phyloP scores from a whole-genome alignment of 2,797 vertebrate species.

The Rhyacichthys aspro region DNA sequence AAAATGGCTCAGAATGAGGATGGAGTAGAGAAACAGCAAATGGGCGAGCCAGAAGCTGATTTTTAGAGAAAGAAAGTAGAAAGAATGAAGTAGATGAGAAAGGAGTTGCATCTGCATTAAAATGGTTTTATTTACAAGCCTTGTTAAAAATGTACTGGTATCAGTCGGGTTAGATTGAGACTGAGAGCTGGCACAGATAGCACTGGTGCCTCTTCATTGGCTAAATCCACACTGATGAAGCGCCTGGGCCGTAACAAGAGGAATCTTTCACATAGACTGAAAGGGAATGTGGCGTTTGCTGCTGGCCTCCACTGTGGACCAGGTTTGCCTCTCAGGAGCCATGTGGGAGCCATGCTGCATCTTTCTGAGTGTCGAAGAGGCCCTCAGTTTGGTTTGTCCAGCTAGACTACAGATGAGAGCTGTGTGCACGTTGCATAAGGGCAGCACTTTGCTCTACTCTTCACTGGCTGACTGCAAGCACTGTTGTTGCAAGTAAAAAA shows the following conservation, averaged over 20 bases:
- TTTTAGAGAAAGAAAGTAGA: conserved; percentile 25
- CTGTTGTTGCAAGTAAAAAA: conserved; percentile 25
- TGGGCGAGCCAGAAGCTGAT: conserved; percentile 12
- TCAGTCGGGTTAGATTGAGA: conserved; percentile 44
- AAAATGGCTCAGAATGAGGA: too few species aligned
- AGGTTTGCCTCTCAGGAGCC: conserved; percentile 62
- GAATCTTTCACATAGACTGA: conserved; percentile 63
- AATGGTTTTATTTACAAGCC: conserved; percentile 33
- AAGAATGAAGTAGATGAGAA: conserved; percentile 16
- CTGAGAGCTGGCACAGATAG: conserved; percentile 42
- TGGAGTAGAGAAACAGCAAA: conserved; percentile 15
- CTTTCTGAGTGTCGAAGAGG: conserved; percentile 56
- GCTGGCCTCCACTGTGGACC: conserved; percentile 44
- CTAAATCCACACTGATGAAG: conserved; percentile 47
- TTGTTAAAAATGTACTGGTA: too few species aligned
- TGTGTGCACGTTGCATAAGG: conserved; percentile 64
- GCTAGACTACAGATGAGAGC: conserved; percentile 70
- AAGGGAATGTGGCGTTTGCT: conserved; percentile 34
- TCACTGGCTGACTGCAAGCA: conserved; percentile 31
- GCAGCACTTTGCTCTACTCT: conserved; percentile 66
- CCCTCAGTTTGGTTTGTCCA: conserved; percentile 40
- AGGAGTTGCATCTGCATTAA: conserved; percentile 14
- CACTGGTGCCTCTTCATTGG: conserved; percentile 23
- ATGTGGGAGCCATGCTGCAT: conserved; percentile 47
- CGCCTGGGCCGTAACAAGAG: conserved; percentile 58